Evolutionary conservation across 2,113 vertebrate species (phyloP).

Genomic region (Triplophysa tibetana): DNA sequence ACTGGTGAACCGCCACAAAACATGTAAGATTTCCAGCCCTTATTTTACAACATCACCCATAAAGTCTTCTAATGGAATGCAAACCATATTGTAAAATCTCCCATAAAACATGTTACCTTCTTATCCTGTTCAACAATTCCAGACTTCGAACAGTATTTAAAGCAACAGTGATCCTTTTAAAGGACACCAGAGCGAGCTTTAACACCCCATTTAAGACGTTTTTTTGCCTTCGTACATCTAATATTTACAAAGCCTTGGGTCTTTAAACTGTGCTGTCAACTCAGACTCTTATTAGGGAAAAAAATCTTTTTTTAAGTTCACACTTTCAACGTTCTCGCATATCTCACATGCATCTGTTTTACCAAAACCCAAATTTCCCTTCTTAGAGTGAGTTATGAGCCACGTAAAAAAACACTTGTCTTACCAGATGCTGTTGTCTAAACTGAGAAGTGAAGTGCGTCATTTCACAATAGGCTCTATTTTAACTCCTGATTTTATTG

Average conservation of each 20-base stretch:
- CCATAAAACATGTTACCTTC: constrained; percentile 45
- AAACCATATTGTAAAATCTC: constrained; percentile 30
- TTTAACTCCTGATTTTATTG: not conserved
- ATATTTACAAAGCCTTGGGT: constrained; percentile 3
- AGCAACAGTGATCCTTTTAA: not conserved
- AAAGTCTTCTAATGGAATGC: constrained; percentile 34
- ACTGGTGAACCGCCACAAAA: too few relatives aligned
- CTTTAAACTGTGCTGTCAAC: not conserved
- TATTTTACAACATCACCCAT: constrained; percentile 14
- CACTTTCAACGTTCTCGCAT: not conserved
- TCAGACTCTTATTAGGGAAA: constrained; percentile 39
- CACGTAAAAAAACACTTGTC: not conserved
- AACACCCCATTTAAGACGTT: constrained; percentile 13
- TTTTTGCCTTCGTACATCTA: not conserved
- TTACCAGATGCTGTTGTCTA: constrained; percentile 25
- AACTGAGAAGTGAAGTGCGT: constrained; percentile 28
- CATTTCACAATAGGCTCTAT: constrained; percentile 36
- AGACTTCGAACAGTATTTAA: not conserved
- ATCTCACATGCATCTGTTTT: constrained; percentile 7
- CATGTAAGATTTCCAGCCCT: not conserved
- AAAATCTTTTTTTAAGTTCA: not conserved
- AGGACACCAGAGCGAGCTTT: not conserved
- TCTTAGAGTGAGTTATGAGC: not conserved
- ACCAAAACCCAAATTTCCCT: not conserved
- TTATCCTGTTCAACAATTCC: constrained; percentile 13